Evolutionary conservation across 2,888 invertebrate genomes (phyloP).

Genomic region (Drosophila basisetae): DNA sequence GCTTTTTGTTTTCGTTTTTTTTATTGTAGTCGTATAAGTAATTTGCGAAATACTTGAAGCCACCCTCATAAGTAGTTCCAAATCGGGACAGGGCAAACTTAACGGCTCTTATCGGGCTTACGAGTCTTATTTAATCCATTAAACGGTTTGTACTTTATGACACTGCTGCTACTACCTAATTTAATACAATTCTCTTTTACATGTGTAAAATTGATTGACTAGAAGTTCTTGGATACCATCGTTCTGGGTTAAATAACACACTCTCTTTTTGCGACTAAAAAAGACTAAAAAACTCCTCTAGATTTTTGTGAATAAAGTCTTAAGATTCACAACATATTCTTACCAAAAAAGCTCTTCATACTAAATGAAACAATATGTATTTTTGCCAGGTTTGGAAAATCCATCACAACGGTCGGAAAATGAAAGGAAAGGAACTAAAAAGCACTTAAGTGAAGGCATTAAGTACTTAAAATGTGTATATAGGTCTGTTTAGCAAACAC

Average conservation of each 20-base stretch:
- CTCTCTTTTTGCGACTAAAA: background rate
- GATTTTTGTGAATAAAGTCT: background rate
- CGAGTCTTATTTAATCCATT: conserved; percentile 32
- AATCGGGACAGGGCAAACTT: conserved; percentile 26
- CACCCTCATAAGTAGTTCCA: conserved; percentile 50
- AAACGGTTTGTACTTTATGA: conserved; percentile 32
- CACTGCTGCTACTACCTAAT: conserved; percentile 22
- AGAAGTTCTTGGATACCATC: background rate
- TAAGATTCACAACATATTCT: background rate
- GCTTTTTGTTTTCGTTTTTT: background rate
- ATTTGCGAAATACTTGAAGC: conserved; percentile 35
- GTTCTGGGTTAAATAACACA: too few relatives aligned
- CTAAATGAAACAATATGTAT: background rate
- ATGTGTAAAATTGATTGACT: background rate
- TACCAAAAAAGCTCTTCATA: background rate
- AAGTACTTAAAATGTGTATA: background rate
- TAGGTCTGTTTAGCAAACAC: background rate
- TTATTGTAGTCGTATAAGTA: conserved; percentile 14
- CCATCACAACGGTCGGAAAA: background rate
- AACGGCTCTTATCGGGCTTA: conserved; percentile 19
- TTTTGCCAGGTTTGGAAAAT: background rate
- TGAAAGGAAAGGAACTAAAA: background rate
- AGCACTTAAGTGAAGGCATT: background rate
- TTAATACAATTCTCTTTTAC: conserved; percentile 10
- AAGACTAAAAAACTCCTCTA: background rate